Conservation (phyloP, 2,797 vertebrate species). For the Pachyuromys duprasi region DNA sequence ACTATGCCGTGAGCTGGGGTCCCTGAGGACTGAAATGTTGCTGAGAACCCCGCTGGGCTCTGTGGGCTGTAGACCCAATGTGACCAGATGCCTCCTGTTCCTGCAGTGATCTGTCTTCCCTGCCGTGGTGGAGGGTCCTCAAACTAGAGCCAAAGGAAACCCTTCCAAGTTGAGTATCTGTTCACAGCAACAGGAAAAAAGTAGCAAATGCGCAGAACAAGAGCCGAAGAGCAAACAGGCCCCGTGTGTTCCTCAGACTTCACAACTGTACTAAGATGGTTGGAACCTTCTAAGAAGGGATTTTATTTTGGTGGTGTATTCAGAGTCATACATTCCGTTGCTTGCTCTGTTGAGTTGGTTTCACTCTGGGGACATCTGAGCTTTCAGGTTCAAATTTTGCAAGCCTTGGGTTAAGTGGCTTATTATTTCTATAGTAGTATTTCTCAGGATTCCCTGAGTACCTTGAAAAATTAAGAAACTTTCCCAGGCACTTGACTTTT, state of each 20-base stretch:
- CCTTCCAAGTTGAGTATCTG: not conserved
- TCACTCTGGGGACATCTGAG: not conserved
- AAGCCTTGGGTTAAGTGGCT: conserved; percentile 26
- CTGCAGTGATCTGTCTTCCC: not conserved
- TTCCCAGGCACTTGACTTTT: conserved; percentile 14
- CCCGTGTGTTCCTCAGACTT: not conserved
- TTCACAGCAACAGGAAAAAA: not conserved
- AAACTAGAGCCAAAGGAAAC: not conserved
- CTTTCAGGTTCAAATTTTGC: not conserved
- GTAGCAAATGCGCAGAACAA: not conserved
- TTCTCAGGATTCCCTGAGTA: conserved; percentile 40
- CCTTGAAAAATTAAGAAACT: conserved; percentile 10
- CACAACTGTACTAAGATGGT: not conserved
- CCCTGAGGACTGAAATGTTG: not conserved
- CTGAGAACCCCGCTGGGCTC: not conserved
- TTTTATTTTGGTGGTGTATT: not conserved
- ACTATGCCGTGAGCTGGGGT: not conserved
- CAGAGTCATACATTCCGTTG: conserved; percentile 29
- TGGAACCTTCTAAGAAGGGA: conserved; percentile 7
- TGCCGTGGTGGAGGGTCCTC: not conserved
- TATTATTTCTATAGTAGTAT: conserved; percentile 16
- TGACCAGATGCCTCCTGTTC: not conserved
- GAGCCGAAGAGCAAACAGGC: no score
- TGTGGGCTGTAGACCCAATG: not conserved
- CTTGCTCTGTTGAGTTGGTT: conserved; percentile 42